Base-by-base conservation (phyloP, 2,888 invertebrate genomes). In the Azorinus chamasolen region DNA sequence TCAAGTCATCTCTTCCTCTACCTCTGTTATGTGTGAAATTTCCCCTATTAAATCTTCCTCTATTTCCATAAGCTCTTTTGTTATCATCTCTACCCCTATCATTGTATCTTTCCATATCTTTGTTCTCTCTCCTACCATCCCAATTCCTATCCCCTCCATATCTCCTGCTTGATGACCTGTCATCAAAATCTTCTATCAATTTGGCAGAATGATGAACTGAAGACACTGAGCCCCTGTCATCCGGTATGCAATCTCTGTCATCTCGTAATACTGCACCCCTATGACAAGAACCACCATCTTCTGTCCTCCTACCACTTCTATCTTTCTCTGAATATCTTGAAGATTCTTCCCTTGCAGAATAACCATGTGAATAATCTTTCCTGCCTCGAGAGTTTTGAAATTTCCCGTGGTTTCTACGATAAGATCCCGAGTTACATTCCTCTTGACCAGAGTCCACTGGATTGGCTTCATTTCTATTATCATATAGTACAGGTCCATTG, bases 11-110 rank as follows among this genome's bases (percentile, higher is more conserved):
- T 37, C 25, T 53, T 14, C 27, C 20, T 45, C 61, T 39, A 20
- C 51, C n/a, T 22, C 43, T 54, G 20, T 63, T 24, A 50, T 43
- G 10, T 68, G 22, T 20, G n/a, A 58, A 46, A 14, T 46, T 25
- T 18, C 55, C 24, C 10, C 22, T 18, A 50, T 50, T 22, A 16
- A 8, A 22, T 16, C 25, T 16, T 22, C 25, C 43, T 25, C 58
- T 66, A 41, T 63, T n/a, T 43, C 18, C 14, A 16, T 43, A 10
- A 20, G 16, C 39, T 39, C n/a, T 39, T n/a, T 22, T 25, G n/a
- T 39, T 1, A 16, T 39, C 10, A 1, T 18, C 39, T 20, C 24
- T 37, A n/a, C 37, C 37, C 32, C 50, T 48, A 16, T 32, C 32
- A 37, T 39, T 51, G 10, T 51, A 10, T 22, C 25, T 24, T 16